Evolutionary conservation across 1,140 invertebrate genomes (phyloP).

Genomic region (Drosophila gunungcola): DNA sequence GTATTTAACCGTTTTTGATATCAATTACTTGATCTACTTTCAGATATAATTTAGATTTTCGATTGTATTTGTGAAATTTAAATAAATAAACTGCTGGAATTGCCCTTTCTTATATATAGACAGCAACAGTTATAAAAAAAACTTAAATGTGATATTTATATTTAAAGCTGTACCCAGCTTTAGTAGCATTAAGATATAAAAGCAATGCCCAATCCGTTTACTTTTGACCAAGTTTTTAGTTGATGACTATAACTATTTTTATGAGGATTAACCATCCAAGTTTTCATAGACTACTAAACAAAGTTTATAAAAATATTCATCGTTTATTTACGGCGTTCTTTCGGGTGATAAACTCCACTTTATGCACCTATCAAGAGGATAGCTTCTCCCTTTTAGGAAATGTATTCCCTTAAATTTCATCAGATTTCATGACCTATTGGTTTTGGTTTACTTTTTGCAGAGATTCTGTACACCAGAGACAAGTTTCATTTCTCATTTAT

Average conservation of each 20-base stretch:
- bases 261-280: not conserved
- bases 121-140: no score
- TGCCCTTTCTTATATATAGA: no score
- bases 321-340: conserved; percentile 4
- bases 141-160: not conserved
- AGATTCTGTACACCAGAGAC: conserved; percentile 49
- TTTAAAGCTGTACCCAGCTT: not conserved
- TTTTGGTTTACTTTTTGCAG: not conserved
- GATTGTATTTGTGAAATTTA: no score
- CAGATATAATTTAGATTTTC: no score
- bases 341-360: conserved; percentile 24
- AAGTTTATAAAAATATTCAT: conserved; percentile 7
- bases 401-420: conserved; percentile 26
- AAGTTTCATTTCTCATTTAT: conserved; percentile 83
- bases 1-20: no score
- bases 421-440: conserved; percentile 43
- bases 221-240: not conserved
- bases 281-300: not conserved
- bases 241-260: not conserved
- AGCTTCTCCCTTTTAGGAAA: not conserved
- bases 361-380: conserved; percentile 3
- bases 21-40: no score
- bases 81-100: no score
- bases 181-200: not conserved
- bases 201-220: not conserved